Evolutionary conservation across 2,797 vertebrate species (phyloP).

Genomic region (Numenius phaeopus): DNA sequence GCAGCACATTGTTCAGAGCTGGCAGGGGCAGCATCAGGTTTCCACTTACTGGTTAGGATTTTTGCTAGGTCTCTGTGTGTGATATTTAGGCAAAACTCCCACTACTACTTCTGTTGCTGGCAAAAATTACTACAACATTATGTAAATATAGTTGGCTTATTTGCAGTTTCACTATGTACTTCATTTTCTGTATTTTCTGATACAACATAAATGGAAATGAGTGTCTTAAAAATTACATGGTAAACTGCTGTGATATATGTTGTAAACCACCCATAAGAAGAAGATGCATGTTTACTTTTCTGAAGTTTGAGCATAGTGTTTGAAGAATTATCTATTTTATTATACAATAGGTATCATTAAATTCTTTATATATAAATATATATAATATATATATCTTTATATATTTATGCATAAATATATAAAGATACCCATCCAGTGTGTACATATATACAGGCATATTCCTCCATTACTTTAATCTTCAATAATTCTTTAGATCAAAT

Average conservation of each 20-base stretch:
- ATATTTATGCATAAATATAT: no score
- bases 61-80: background rate
- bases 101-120: background rate
- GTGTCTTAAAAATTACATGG: background rate
- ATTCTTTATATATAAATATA: background rate
- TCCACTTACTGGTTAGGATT: background rate
- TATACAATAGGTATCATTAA: background rate
- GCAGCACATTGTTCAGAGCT: background rate
- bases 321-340: background rate
- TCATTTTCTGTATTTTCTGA: background rate
- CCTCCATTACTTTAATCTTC: background rate
- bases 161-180: background rate
- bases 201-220: background rate
- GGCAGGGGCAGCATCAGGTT: background rate
- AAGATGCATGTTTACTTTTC: background rate
- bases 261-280: background rate
- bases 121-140: background rate
- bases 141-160: background rate
- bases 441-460: background rate
- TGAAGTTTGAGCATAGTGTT: background rate
- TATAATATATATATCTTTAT: background rate
- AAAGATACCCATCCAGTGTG: fast-evolving
- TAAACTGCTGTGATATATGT: background rate
- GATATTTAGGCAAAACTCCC: background rate
- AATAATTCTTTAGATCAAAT: background rate